Base-by-base conservation (phyloP, 37 sponge, comb jelly and placozoan genomes). In the Haliclona indistincta region DNA sequence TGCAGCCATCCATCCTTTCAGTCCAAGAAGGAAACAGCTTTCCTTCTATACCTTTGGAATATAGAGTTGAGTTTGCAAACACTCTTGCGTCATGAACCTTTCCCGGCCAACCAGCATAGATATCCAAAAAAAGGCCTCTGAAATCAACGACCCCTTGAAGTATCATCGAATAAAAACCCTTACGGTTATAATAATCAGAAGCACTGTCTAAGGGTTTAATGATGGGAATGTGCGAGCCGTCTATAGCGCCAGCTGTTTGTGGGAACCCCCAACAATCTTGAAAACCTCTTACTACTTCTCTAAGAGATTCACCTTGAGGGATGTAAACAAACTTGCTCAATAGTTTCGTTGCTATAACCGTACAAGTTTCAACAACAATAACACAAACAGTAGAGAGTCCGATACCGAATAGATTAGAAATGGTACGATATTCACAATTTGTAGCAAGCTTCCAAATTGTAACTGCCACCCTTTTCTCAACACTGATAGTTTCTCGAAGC, bases 381-480 rank as follows among this genome's bases (percentile, higher is more conserved):
- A 10, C 26, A 54, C 80, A 37, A 1, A 79, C 80, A 42, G 80
- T 79, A 25, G 80, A 79, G 20, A 5, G 32, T 34, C 81, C 72
- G 15, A 80, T 17, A 10, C 81, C 81, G 56, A 80, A 80, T 20
- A 80, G 30, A 1, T 44, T 64, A n/a, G 81, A 70, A 15, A 80
- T n/a, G 26, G 71, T 80, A 29, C 71, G 30, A 36, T 70, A 80
- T 44, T 80, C 81, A 6, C 70, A 63, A 71, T 71, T 63, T 28
- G 81, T 80, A 10, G 81, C 81, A 52, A 80, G 56, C 72, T 49
- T 80, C 80, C 81, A 70, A 3, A 81, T 52, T 51, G 82, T 81
- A 43, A 72, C 74, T 38, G 82, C 82, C n/a, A 81, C 70, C 7
- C 44, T 43, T 34, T 56, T 7, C 54, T 79, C 80, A 19, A 79